Conservation (phyloP, 2,113 vertebrate genomes). For the Chloropsis hardwickii region DNA sequence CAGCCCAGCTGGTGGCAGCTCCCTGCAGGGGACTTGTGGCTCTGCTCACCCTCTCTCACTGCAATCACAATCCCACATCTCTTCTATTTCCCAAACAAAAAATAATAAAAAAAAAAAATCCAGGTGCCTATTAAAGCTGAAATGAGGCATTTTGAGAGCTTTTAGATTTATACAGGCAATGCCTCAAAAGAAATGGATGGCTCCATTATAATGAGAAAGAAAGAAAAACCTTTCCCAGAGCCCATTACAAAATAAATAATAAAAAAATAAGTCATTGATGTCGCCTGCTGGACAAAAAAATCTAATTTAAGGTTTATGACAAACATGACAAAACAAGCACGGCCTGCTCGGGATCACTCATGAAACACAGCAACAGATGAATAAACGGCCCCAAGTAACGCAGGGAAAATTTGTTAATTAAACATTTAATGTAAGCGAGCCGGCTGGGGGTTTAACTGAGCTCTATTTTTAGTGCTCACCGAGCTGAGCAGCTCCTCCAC, state of each 20-base stretch:
- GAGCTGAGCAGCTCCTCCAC: slow-evolving; percentile 9
- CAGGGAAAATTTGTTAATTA: slow-evolving; percentile 19
- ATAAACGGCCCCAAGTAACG: slow-evolving; percentile 16
- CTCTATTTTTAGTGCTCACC: slow-evolving; percentile 39
- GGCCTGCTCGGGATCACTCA: not conserved
- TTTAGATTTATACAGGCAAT: not conserved
- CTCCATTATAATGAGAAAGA: not conserved
- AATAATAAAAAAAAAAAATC: not conserved
- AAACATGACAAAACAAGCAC: not conserved
- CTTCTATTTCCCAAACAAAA: not conserved
- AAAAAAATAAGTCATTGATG: not conserved
- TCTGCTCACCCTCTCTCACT: rapidly evolving
- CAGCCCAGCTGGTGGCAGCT: not conserved
- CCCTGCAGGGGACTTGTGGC: not conserved
- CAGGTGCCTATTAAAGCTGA: not conserved
- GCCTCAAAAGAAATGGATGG: slow-evolving; percentile 34
- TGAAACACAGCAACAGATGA: not conserved
- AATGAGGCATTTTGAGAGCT: slow-evolving; percentile 4
- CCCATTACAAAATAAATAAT: not conserved
- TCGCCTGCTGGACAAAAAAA: not conserved
- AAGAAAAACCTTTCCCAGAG: slow-evolving; percentile 38
- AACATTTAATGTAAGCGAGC: not conserved
- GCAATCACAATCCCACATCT: not conserved
- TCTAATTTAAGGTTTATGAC: slow-evolving; percentile 56
- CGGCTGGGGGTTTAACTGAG: not conserved